Evolutionary conservation across 2,888 invertebrate species (phyloP), one percentile per base, ranked within the genome.

Genomic region (Microctonus aethiopoides): DNA sequence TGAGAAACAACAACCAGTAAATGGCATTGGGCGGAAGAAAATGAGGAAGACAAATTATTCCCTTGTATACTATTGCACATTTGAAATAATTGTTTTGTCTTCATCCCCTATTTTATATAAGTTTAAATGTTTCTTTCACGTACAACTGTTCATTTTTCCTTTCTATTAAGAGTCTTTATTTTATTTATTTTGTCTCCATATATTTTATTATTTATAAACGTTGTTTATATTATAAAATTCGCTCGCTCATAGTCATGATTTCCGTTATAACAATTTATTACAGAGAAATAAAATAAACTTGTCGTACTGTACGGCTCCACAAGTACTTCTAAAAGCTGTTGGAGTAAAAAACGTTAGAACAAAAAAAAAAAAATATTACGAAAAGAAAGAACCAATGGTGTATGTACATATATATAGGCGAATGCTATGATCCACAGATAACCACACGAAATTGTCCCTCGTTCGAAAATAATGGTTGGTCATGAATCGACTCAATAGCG

Each of bases 361-460:
- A 67, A 72, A 73, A 67, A 61, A 67, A 69, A 60, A 46, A 62
- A 73, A 72, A 70, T 67, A 72, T 32, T 63, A 59, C 61, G 11
- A 16, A 67, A 68, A 65, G 69, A 72, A 65, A 46, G 64, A 66
- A 36, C 68, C 0, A 26, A 3, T 29, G 32, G 3, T 16, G 5
- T 22, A 13, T 52, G 22, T 13, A 56, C 29, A 7, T 26, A 16
- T 32, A 36, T 63, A 62, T 52, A n/a, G 60, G 68, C 22, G 41
- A 46, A 68, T 66, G 71, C 69, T 74, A 72, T 72, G 70, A 75
- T 74, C 71, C 68, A 67, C 66, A 68, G 73, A 76, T 76, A 74
- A 73, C 75, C 72, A 72, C 72, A 70, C 63, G 71, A 73, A 67
- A 73, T 72, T 71, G 72, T 68, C 69, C 71, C 73, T 74, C 72